Base-by-base conservation (phyloP, 2,113 vertebrate genomes). In the Megaceryle maxima region DNA sequence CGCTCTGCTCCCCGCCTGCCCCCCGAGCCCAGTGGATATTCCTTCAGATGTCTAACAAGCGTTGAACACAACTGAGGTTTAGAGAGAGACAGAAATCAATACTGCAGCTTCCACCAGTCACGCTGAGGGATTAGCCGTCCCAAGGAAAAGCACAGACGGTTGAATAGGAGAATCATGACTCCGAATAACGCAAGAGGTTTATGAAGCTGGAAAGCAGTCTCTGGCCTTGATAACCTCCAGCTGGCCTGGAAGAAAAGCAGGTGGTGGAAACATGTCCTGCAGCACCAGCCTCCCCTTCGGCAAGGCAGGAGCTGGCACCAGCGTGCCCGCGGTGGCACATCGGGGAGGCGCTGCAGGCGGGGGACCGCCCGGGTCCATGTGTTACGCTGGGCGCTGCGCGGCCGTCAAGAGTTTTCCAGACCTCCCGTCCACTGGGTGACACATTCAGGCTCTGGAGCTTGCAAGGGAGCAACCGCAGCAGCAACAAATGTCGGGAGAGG, bases 61-160 rank as follows among this genome's bases (percentile, higher is more conserved):
- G 11, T 48, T 97, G 97, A 98, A 98, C 98, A 98, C 98, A 97
- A 97, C 87, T 48, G 97, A 98, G 98, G 97, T 98, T 98, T 98
- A 98, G 97, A 98, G 97, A 98, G 98, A 98, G 97, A 97, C 97
- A 98, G 98, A 98, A 98, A 98, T 98, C 98, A 98, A 98, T 98
- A 98, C 83, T 7, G 89, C 96, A 94, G 98, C 98, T 98, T 98
- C 97, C 97, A 97, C 97, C 84, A 98, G 98, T 97, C 98, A 97
- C 91, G 62, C 98, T 85, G 98, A 97, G 98, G 98, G 98, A 98
- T 98, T 98, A 98, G 97, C 83, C 95, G 84, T 98, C 98, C 98
- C 98, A 96, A 83, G 91, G 97, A 98, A 98, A 98, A 96, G 98
- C 98, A 53, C 94, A 94, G 97, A 94, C 96, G 56, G 98, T 44